Conservation (phyloP, 2,797 vertebrate genomes). For the Hoplostethus mediterraneus region DNA sequence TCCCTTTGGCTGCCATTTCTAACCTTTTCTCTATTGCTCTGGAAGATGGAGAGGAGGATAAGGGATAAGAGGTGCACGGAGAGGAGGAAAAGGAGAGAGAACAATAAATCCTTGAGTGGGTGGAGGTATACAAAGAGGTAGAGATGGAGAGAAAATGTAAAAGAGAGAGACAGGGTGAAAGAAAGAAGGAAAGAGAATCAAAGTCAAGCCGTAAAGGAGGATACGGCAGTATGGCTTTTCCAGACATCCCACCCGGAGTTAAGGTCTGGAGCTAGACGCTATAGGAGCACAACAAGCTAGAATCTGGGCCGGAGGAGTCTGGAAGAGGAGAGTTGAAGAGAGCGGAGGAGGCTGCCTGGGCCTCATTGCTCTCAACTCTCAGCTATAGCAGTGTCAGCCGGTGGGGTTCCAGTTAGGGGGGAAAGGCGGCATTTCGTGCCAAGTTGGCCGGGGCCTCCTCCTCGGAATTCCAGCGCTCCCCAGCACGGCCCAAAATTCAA, state of each 20-base stretch:
- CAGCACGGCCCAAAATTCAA: constrained; percentile 80
- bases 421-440: constrained; percentile 79
- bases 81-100: background rate
- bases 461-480: constrained; percentile 85
- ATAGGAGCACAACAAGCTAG: constrained; percentile 1
- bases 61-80: constrained; percentile 17
- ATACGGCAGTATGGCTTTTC: constrained; percentile 72
- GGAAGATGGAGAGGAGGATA: constrained; percentile 11
- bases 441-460: constrained; percentile 82
- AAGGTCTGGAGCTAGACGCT: constrained; percentile 70
- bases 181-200: constrained; percentile 33
- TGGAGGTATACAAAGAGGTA: constrained; percentile 11
- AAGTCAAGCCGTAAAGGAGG: constrained; percentile 65
- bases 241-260: constrained; percentile 77
- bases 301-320: constrained; percentile 10
- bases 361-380: constrained; percentile 76
- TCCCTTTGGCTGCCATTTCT: constrained; percentile 22
- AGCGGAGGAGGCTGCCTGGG: constrained; percentile 67
- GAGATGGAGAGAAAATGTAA: constrained; percentile 25
- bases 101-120: constrained; percentile 7
- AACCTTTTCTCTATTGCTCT: constrained; percentile 30
- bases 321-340: constrained; percentile 64
- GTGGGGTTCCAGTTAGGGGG: constrained; percentile 82
- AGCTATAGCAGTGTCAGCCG: constrained; percentile 79
- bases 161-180: constrained; percentile 39